phyloP scores from a whole-genome alignment of 2,888 invertebrate genomes.

The Calephelis perditalis region DNA sequence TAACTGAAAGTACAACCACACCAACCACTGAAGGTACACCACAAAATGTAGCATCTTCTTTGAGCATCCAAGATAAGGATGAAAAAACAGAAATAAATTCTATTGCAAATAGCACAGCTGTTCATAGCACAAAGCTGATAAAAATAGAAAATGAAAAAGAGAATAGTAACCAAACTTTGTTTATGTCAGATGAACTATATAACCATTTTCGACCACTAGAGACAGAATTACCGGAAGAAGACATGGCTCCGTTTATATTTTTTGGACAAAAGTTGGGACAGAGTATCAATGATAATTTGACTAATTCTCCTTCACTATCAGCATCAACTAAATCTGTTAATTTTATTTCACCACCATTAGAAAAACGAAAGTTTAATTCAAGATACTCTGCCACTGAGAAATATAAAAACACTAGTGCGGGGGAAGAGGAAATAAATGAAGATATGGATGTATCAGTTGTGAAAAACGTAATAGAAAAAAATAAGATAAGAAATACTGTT shows the following conservation, averaged over 20 bases:
- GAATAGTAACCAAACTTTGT: conserved; percentile 72
- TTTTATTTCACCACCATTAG: conserved; percentile 57
- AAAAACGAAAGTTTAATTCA: conserved; percentile 65
- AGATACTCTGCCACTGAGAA: conserved; percentile 70
- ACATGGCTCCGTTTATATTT: conserved; percentile 83
- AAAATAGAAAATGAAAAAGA: conserved; percentile 59
- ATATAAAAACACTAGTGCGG: conserved; percentile 66
- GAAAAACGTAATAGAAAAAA: conserved; percentile 72
- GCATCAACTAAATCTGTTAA: conserved; percentile 72
- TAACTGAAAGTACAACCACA: conserved; percentile 35
- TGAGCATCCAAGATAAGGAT: conserved; percentile 39
- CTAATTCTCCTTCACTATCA: conserved; percentile 62
- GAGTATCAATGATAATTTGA: conserved; percentile 60
- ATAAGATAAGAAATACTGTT: conserved; percentile 70
- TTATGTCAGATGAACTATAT: conserved; percentile 80
- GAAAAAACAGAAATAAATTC: conserved; percentile 50
- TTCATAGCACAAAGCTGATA: conserved; percentile 43
- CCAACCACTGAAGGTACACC: conserved; percentile 31
- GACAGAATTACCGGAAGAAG: conserved; percentile 79
- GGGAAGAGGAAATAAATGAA: conserved; percentile 76
- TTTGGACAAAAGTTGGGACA: conserved; percentile 81
- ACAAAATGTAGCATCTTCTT: conserved; percentile 34
- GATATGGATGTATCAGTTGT: conserved; percentile 81
- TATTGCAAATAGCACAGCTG: conserved; percentile 57
- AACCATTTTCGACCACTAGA: conserved; percentile 82